These are phyloP conservation scores for Pterocles gutturalis DNA, from an alignment of 2,113 vertebrate genomes.

Conservation along the genomic window DNA sequence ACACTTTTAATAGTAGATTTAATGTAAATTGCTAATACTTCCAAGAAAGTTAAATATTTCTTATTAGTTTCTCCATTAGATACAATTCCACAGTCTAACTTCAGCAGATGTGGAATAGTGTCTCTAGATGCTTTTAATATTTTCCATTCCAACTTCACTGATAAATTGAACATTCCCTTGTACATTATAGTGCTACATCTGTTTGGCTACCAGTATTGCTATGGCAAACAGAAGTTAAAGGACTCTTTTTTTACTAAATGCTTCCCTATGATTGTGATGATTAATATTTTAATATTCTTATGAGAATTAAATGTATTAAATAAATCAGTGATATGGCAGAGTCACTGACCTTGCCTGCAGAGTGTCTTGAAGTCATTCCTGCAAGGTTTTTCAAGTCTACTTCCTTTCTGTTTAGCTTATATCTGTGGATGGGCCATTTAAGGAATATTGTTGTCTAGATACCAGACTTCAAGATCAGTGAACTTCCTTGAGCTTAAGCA, in stretches of 20 bases:
- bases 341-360: neutral
- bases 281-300: neutral
- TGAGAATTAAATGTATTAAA: neutral
- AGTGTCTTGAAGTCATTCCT: neutral
- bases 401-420: neutral
- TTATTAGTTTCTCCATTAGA: neutral
- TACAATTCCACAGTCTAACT: neutral
- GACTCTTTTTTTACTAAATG: neutral
- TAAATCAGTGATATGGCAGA: neutral
- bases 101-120: neutral
- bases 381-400: neutral
- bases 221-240: neutral
- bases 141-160: neutral
- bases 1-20: neutral
- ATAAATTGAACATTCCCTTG: neutral
- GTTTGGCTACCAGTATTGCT: neutral
- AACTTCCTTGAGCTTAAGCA: slow-evolving; percentile 15
- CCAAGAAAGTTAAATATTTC: neutral
- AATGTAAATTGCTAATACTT: neutral
- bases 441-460: neutral
- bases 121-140: neutral
- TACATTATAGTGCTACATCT: neutral
- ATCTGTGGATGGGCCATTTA: neutral
- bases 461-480: neutral
- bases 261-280: neutral